Evolutionary conservation across 1,140 invertebrate genomes (phyloP), one percentile per base, ranked within the genome.

Genomic region (Pygmarrhopalites habei): DNA sequence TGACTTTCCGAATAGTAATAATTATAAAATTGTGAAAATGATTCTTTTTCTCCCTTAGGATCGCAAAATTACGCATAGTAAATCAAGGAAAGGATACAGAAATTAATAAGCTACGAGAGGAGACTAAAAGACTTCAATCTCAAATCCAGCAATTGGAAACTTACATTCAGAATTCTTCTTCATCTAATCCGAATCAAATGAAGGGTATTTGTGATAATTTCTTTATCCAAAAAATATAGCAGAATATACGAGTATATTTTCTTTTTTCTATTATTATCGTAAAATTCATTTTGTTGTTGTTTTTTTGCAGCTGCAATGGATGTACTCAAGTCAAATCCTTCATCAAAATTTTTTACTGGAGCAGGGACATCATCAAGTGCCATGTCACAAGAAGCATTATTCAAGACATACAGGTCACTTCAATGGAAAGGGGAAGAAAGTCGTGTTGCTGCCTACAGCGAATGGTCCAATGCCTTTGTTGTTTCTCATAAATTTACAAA

Each of bases 381-480:
- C 47, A 49, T 12, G 51, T 17, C 21, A 17, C 5, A 29, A 28
- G 51, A 15, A 55, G 14, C 14, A 76, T 78, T 65, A 80, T 87
- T 53, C 78, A 80, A 19, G 73, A 85, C 56, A 82, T 85, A 60
- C 80, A 83, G 73, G 79, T 80, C 71, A 28, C 67, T 88, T 47
- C 83, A 87, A 62, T 77, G 90, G 2, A 80, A 80, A 63, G 82
- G 85, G 3, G 81, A 83, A 4, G 83, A 83, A 2, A 92, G 89
- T 73, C 77, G 90, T n/a, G 87, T 92, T 0, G 75, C 92, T 69
- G 83, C 85, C 51, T 84, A 82, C 64, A 85, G 82, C 75, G 77
- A 76, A 25, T 79, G 76, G 70, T 77, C 81, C 25, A 80, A 80
- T 68, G 78, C 83, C 69, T 66, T 90, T 14, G 81, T 85, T 66